phyloP scores from a whole-genome alignment of 2,888 invertebrate genomes.

The Pseudanteris insignis region DNA sequence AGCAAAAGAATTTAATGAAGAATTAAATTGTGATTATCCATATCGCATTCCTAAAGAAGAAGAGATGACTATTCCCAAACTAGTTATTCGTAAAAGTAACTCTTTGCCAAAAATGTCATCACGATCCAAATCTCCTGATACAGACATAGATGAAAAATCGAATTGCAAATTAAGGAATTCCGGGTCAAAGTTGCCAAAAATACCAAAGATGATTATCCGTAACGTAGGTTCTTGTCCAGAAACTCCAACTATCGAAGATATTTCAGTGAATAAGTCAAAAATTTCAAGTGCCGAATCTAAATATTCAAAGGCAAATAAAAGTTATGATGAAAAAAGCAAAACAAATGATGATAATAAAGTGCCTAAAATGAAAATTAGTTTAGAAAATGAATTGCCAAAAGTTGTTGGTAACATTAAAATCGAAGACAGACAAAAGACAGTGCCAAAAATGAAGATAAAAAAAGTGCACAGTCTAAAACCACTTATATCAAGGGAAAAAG shows the following conservation, averaged over 20 bases:
- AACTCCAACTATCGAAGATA: constrained; percentile 57
- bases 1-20: constrained; percentile 9
- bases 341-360: constrained; percentile 44
- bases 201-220: constrained; percentile 64
- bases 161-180: constrained; percentile 16
- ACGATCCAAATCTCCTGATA: constrained; percentile 34
- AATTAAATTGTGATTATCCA: constrained; percentile 9
- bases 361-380: constrained; percentile 57
- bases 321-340: constrained; percentile 28
- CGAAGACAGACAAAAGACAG: constrained; percentile 45
- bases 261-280: constrained; percentile 41
- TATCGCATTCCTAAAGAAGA: constrained; percentile 8
- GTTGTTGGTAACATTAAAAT: constrained; percentile 50
- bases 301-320: constrained; percentile 33
- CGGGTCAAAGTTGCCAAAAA: constrained; percentile 53
- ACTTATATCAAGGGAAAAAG: constrained; percentile 34
- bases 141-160: constrained; percentile 6
- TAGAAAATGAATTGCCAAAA: constrained; percentile 53
- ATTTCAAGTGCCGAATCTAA: constrained; percentile 44
- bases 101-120: constrained; percentile 45
- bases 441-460: constrained; percentile 57
- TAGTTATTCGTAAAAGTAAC: constrained; percentile 57
- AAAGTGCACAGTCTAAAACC: constrained; percentile 47
- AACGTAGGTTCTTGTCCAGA: constrained; percentile 59
- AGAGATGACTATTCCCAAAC: constrained; percentile 52